These are phyloP conservation scores for Apeira syringaria DNA, from an alignment of 2,888 invertebrate genomes.

Conservation along the genomic window DNA sequence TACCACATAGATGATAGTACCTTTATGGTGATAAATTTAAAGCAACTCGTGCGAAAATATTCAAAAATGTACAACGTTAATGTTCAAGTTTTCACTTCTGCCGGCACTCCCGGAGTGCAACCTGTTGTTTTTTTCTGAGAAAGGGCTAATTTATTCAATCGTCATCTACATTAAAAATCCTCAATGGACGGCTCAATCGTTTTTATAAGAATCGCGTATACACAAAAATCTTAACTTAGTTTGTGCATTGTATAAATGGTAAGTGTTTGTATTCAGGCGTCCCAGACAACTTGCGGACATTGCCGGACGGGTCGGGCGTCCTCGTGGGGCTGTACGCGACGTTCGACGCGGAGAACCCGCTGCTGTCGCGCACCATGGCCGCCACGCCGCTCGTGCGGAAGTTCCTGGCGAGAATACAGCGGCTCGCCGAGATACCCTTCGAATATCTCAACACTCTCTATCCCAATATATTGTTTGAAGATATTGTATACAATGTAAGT, in stretches of 20 bases:
- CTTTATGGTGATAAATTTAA: too few species aligned
- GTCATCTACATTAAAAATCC: too few species aligned
- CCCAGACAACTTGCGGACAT: constrained; percentile 85
- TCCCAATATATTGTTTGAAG: constrained; percentile 86
- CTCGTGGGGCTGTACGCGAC: constrained; percentile 84
- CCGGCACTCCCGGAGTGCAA: too few species aligned
- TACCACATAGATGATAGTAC: too few species aligned
- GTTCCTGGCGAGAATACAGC: constrained; percentile 84
- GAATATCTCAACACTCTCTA: constrained; percentile 84
- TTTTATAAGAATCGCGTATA: too few species aligned
- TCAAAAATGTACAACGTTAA: too few species aligned
- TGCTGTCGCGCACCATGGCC: constrained; percentile 76
- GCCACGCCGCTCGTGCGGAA: constrained; percentile 86
- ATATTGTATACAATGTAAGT: constrained; percentile 84
- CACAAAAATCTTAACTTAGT: neutral
- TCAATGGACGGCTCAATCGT: too few species aligned
- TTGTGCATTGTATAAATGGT: too few species aligned
- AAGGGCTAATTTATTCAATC: too few species aligned
- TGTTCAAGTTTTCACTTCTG: too few species aligned
- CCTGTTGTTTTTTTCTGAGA: too few species aligned
- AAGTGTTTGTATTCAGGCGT: constrained; percentile 53
- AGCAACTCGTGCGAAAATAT: too few species aligned
- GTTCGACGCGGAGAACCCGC: constrained; percentile 83
- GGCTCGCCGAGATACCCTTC: constrained; percentile 85
- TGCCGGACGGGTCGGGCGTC: constrained; percentile 86